Conservation (phyloP, 2,113 vertebrate species). For the Crotalus helleri region DNA sequence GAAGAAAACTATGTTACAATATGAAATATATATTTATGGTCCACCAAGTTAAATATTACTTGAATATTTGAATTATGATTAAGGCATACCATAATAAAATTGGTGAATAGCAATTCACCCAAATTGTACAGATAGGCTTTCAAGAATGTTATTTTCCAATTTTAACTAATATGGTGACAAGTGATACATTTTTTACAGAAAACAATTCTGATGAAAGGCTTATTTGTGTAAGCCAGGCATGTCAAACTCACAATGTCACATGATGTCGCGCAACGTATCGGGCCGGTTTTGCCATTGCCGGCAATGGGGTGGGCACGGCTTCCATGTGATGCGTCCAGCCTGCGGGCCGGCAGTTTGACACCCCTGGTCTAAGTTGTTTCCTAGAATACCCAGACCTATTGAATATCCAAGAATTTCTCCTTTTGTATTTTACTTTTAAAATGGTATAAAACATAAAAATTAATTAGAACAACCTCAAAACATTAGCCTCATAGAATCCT, state of each 20-base stretch:
- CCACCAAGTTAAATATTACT: not conserved
- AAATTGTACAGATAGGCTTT: not conserved
- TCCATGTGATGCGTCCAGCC: too few species aligned
- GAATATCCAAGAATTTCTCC: not conserved
- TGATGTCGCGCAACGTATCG: too few species aligned
- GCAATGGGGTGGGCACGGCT: too few species aligned
- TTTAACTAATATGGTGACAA: not conserved
- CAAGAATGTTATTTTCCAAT: not conserved
- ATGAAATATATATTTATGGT: not conserved
- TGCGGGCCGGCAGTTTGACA: too few species aligned
- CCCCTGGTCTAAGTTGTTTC: not conserved
- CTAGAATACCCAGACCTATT: not conserved
- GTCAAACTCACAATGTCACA: too few species aligned
- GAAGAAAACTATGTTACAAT: not conserved
- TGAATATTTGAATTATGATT: not conserved
- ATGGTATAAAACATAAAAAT: not conserved
- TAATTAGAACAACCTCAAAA: conserved; percentile 23
- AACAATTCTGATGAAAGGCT: not conserved
- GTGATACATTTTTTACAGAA: not conserved
- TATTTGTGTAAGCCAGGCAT: not conserved
- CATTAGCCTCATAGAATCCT: not conserved
- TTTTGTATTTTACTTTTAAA: conserved; percentile 16
- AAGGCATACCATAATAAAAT: not conserved
- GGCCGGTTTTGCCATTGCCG: too few species aligned
- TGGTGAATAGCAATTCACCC: not conserved